Evolutionary conservation across 1,140 invertebrate species (phyloP), one percentile per base, ranked within the genome.

Genomic region (Carcinoscorpius rotundicauda): DNA sequence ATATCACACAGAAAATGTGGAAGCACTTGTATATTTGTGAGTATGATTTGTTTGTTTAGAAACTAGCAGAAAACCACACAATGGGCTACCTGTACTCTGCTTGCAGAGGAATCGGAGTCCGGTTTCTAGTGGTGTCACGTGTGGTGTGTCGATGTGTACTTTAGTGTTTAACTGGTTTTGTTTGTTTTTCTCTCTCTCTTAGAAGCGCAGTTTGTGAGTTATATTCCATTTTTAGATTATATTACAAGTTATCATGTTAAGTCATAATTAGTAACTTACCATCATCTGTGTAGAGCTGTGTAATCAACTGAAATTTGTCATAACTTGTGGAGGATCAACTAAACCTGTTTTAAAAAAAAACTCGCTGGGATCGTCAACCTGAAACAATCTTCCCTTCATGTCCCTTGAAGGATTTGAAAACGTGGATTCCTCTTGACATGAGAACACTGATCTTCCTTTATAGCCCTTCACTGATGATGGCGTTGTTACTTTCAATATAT

Each of bases 241-340:
- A 29, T 29, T 29, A 29, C 29, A 29, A 29, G 29, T 29, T 29
- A 29, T 29, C 29, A 29, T 29, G 29, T 29, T 29, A 29, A 29
- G 29, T 29, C 29, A 29, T 29, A 29, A 29, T 29, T 29, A 29
- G 29, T 29, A 29, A 29, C 29, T 29, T 29, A n/a, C 60, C 11
- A 57, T 63, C 60, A 8, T 63, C 29, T 66, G 50, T 53, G 5
- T 73, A 3, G 70, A 73, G 60, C 66, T 74, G 61, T 65, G 69
- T 59, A 62, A 72, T 70, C 89, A 92, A 72, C 69, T 90, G 6
- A 84, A 83, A 69, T 91, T 92, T 68, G 84, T 87, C 4, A 69
- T 86, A 0, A 84, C 84, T 71, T 91, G 87, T 70, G 85, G 83
- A 50, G 86, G 85, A 2, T 86, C 85, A 49, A 85, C 84, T 2